A percentile compares a stretch with the other conserved stretches of the same genome.
Conservation (phyloP, 2,113 vertebrate genomes). For the Gymnocephalus cernua region DNA sequence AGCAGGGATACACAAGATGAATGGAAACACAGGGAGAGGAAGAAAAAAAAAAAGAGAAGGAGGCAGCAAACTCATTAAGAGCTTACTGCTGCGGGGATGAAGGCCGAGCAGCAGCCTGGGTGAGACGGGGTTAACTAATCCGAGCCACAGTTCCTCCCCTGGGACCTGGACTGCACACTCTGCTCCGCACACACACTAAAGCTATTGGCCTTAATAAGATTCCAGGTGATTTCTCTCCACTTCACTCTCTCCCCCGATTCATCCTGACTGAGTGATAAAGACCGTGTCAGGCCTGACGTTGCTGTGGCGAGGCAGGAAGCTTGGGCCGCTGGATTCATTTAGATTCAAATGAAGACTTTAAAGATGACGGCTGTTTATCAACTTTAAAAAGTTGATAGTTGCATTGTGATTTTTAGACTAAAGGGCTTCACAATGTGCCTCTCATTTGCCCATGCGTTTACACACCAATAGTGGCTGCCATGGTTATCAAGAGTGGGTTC, state of each 20-base stretch:
- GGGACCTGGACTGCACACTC: constrained; percentile 58
- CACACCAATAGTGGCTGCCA: not conserved
- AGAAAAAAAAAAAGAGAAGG: constrained; percentile 29
- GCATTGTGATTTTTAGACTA: too few species aligned
- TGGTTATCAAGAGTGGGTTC: not conserved
- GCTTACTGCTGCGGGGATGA: constrained; percentile 67
- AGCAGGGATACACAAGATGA: constrained; percentile 14
- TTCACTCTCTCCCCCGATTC: constrained; percentile 55
- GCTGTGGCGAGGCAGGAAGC: not conserved
- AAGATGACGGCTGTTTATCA: not conserved
- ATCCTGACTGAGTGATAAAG: constrained; percentile 44
- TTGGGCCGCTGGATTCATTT: constrained; percentile 2
- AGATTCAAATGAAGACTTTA: constrained; percentile 1
- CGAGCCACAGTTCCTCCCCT: constrained; percentile 57
- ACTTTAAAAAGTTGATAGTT: too few species aligned
- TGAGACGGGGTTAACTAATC: constrained; percentile 81
- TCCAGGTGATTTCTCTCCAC: constrained; percentile 71
- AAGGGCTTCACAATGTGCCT: not conserved
- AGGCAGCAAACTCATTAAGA: constrained; percentile 71
- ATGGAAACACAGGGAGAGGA: constrained; percentile 38
- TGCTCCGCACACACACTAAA: constrained; percentile 26
- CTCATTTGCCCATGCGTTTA: not conserved
- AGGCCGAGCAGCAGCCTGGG: constrained; percentile 56
- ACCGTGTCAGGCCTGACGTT: not conserved
- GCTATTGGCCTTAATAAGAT: constrained; percentile 71